Conservation (phyloP, 2,113 vertebrate species). For the Antechinus stuartii region DNA sequence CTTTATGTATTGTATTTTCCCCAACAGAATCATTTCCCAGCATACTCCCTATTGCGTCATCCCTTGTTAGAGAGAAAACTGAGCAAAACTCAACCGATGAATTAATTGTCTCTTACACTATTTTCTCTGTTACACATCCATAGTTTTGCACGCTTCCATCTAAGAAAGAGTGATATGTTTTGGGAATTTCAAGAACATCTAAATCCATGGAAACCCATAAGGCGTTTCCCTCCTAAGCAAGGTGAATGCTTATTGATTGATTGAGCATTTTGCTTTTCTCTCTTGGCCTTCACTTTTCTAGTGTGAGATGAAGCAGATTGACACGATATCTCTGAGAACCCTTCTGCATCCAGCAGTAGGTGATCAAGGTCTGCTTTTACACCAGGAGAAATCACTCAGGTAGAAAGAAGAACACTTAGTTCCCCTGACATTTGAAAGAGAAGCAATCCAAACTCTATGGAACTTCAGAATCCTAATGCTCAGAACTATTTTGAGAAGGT, state of each 20-base stretch:
- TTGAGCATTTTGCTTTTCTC: neutral
- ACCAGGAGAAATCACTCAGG: neutral
- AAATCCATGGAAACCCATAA: neutral
- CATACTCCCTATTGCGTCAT: neutral
- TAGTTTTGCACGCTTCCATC: neutral
- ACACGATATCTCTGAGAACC: neutral
- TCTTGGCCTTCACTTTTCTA: neutral
- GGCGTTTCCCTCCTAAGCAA: neutral
- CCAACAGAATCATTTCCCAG: neutral
- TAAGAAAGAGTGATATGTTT: neutral
- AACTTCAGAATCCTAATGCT: constrained; percentile 26
- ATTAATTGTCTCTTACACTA: neutral
- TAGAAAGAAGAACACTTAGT: constrained; percentile 16
- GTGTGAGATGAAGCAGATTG: neutral
- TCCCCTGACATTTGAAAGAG: constrained; percentile 14
- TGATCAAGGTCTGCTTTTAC: neutral
- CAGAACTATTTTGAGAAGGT: neutral
- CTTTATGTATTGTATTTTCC: neutral
- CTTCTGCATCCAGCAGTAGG: neutral
- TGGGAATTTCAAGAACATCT: neutral
- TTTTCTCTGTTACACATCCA: neutral
- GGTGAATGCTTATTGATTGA: neutral
- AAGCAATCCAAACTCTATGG: constrained; percentile 7
- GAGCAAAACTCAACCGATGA: neutral
- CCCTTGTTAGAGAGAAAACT: neutral